Evolutionary conservation across 2,113 vertebrate species (phyloP), one percentile per base, ranked within the genome.

Genomic region (Bagarius yarrelli): DNA sequence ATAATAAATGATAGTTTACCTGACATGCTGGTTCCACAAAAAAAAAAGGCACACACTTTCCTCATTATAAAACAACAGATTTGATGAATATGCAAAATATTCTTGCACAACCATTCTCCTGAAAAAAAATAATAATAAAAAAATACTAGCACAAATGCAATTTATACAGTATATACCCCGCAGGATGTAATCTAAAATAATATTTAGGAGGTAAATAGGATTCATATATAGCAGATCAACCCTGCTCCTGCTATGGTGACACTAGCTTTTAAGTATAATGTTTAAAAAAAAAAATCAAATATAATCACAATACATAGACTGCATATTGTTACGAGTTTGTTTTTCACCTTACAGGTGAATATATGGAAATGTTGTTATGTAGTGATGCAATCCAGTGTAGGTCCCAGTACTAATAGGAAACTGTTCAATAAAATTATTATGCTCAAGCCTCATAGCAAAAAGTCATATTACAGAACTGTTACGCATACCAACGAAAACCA

Each of bases 71-170:
- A 34, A 52, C 6, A 50, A 13, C 15, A 15, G 30, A 56, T 74
- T 36, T 74, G 30, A 74, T 74, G 30, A 74, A 55, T 74, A 74
- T 74, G 52, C 27, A 74, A 74, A 74, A 74, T 56, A 74, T 74
- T 74, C 71, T 56, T 74, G 27, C 19, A 27, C 30, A 56, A 27
- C 52, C 21, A 27, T 34, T 74, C 30, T 88, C 85, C 87, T 89
- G 87, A 83, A 91, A 87, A 74, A 74, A 83, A 91, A 87, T 55
- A 73, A 8, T 56, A 56, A 74, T 34, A 74, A 74, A 74, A 5
- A 27, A 74, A 74, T 27, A 34, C 30, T 23, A 74, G 30, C n/a
- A 23, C 44, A 74, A 74, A 32, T 74, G 71, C 71, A 53, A 34
- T 55, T 27, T 74, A 52, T 8, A 56, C 30, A 55, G 19, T 56